These are phyloP conservation scores for Aricia agestis DNA, from an alignment of 1,140 invertebrate genomes.

Conservation along the genomic window DNA sequence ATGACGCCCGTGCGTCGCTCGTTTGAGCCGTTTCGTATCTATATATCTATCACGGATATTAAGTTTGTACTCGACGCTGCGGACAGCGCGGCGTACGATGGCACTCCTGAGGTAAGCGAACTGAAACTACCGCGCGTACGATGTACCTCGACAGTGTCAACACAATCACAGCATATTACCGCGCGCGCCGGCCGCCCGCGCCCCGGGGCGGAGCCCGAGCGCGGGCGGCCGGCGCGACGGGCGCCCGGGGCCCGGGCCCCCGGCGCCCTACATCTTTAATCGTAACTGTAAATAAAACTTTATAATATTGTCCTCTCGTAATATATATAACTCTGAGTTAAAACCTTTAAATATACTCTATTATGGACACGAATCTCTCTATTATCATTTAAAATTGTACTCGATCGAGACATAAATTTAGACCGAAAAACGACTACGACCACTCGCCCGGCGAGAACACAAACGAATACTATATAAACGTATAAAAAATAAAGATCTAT, in stretches of 20 bases:
- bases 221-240: slow-evolving; percentile 18
- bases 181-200: slow-evolving; percentile 26
- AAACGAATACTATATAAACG: slow-evolving; percentile 56
- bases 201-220: slow-evolving; percentile 9
- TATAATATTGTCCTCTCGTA: slow-evolving; percentile 65
- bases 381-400: slow-evolving; percentile 65
- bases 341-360: slow-evolving; percentile 69
- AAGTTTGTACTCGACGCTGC: slow-evolving; percentile 51
- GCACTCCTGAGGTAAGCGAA: slow-evolving; percentile 68
- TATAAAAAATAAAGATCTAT: slow-evolving; percentile 75
- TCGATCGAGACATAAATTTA: slow-evolving; percentile 64
- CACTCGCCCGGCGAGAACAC: slow-evolving; percentile 41
- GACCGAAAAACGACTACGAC: slow-evolving; percentile 53
- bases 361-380: slow-evolving; percentile 61
- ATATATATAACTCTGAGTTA: slow-evolving; percentile 71
- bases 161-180: slow-evolving; percentile 58
- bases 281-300: slow-evolving; percentile 69
- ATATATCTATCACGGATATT: slow-evolving; percentile 54
- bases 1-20: slow-evolving; percentile 45
- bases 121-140: slow-evolving; percentile 46
- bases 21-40: slow-evolving; percentile 53
- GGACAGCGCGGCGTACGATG: slow-evolving; percentile 37
- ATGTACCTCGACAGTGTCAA: slow-evolving; percentile 58
- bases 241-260: slow-evolving; percentile 15
- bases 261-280: slow-evolving; percentile 22